Conservation (phyloP, 2,797 vertebrate species). For the Petrocephalus sullivani region DNA sequence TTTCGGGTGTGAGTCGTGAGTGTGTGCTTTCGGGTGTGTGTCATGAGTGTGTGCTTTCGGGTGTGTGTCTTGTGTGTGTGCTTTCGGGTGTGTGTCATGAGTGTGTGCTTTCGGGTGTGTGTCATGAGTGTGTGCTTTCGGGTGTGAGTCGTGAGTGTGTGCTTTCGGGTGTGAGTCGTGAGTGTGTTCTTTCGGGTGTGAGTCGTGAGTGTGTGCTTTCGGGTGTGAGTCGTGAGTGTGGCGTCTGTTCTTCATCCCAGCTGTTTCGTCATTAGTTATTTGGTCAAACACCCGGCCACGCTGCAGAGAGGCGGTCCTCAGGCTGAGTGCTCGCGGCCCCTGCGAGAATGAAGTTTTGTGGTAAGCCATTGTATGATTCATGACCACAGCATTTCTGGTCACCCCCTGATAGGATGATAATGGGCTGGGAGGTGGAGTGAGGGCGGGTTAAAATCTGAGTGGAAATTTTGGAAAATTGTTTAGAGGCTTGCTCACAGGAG, state of each 20-base stretch:
- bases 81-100: neutral
- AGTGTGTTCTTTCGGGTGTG: too few species aligned
- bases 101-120: too few species aligned
- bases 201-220: neutral
- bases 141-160: too few species aligned
- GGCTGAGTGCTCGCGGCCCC: neutral
- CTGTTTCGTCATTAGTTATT: neutral
- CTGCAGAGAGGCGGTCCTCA: neutral
- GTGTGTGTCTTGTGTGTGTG: neutral
- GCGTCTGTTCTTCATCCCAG: slow-evolving; percentile 4
- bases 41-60: too few species aligned
- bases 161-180: too few species aligned
- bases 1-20: too few species aligned
- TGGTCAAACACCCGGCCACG: neutral
- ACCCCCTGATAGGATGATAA: slow-evolving; percentile 3
- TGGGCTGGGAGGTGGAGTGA: neutral
- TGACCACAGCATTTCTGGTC: slow-evolving; percentile 10
- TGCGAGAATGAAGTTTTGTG: neutral
- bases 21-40: too few species aligned
- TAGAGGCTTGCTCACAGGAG: neutral
- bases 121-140: too few species aligned
- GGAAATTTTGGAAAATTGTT: slow-evolving; percentile 21
- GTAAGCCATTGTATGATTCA: slow-evolving; percentile 12
- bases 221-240: neutral
- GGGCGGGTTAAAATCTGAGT: neutral